phyloP scores from a whole-genome alignment of 2,797 vertebrate species.

The Mormyrus hasselquistii region DNA sequence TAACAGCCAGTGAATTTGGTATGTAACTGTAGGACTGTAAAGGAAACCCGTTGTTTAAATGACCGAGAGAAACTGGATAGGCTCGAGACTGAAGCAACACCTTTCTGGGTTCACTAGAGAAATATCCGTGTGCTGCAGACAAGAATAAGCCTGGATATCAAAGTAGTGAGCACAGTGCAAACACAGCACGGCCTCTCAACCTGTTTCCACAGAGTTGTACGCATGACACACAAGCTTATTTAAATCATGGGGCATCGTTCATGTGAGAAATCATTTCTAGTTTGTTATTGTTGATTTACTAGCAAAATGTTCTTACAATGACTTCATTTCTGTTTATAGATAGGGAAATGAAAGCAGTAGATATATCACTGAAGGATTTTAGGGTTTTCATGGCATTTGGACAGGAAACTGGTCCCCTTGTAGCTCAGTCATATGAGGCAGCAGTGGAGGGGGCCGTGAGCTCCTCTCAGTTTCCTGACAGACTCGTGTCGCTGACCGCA shows the following conservation, averaged over 20 bases:
- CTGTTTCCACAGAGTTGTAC: not conserved
- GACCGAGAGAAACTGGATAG: not conserved
- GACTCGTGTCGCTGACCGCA: not conserved
- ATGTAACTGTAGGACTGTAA: not conserved
- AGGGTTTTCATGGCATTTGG: slow-evolving; percentile 20
- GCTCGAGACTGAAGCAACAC: not conserved
- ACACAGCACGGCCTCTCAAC: not conserved
- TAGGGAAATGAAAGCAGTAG: not conserved
- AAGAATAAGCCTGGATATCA: not conserved
- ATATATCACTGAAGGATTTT: not conserved
- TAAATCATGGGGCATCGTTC: not conserved
- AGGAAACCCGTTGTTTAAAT: not conserved
- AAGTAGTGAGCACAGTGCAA: not conserved
- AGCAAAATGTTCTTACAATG: not conserved
- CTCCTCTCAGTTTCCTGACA: not conserved
- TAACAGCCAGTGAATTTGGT: not conserved
- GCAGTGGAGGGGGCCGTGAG: not conserved
- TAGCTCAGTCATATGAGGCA: not conserved
- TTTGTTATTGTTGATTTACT: not conserved
- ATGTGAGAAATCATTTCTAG: not conserved
- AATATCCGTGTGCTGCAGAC: not conserved
- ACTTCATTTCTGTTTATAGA: not conserved
- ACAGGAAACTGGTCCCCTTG: not conserved
- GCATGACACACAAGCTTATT: not conserved
- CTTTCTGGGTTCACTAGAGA: not conserved